Base-by-base conservation (phyloP, 64 coral and sea anemone genomes). In the Montipora cactus region DNA sequence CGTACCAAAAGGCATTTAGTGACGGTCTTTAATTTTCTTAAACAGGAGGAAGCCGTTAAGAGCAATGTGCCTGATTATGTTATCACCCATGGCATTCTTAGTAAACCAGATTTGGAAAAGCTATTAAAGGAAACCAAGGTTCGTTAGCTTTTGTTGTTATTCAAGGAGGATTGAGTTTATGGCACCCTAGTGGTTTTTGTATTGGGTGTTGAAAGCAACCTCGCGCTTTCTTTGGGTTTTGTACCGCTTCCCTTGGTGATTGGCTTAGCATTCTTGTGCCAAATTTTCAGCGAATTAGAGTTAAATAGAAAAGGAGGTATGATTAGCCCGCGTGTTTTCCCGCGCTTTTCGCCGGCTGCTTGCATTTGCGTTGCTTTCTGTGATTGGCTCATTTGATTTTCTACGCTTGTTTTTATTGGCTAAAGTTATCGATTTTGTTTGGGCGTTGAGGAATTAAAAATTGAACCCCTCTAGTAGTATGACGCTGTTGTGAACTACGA, bases 121-220 rank as follows among this genome's bases (percentile, higher is more conserved):
- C 81, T 98, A 1, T 79, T 98, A 4, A 74, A 98, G 21, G 66
- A 98, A 55, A 80, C 97, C 37, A 98, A 98, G 97, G 97, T 98
- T 67, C 10, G 58, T 47, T 2, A 15, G 25, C 50, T 37, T 5
- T 73, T 45, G 12, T 13, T 52, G 5, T 67, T 46, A 16, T 12
- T 52, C 20, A 75, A 3, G 4, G 13, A 37, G 44, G 68, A 4
- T 0, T 71, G 20, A 4, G 64, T 5, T 68, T 7, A 68, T 13
- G 10, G 16, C 16, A 68, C 12, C 64, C 4, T 0, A 57, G 11
- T 6, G 53, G 53, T 37, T 37, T 37, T 37, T 37, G 37, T 8
- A 57, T 57, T 64, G 14, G 14, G 11, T 64, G 61, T 21, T 74
- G 11, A 15, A 68, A 68, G 66, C 5, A 15, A 68, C 66, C 66